phyloP scores from a whole-genome alignment of 2,113 vertebrate species.

The Lutjanus erythropterus region DNA sequence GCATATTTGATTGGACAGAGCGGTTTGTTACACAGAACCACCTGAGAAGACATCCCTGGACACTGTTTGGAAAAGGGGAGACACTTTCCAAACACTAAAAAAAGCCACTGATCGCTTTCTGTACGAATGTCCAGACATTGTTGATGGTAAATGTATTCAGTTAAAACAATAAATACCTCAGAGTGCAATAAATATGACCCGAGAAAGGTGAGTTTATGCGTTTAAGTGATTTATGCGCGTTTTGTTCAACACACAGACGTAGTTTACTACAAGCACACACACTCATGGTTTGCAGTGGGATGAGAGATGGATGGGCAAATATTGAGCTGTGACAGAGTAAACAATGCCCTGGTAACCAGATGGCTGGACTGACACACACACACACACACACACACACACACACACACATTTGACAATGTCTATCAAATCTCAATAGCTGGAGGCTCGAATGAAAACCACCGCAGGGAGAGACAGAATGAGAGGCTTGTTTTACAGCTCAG shows the following conservation, averaged over 20 bases:
- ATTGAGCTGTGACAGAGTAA: constrained; percentile 95
- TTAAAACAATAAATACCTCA: too few relatives aligned
- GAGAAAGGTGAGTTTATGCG: too few relatives aligned
- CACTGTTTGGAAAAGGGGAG: too few relatives aligned
- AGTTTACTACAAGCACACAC: constrained; percentile 36
- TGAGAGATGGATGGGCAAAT: constrained; percentile 94
- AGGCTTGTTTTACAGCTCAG: constrained; percentile 20
- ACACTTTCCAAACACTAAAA: too few relatives aligned
- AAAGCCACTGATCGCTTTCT: too few relatives aligned
- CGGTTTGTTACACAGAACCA: too few relatives aligned
- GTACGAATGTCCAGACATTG: too few relatives aligned
- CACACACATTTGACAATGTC: constrained; percentile 25
- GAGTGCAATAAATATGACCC: too few relatives aligned
- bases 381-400: constrained; percentile 7
- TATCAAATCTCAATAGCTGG: constrained; percentile 47
- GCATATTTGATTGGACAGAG: too few relatives aligned
- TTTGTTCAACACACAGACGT: background rate
- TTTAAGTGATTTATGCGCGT: background rate
- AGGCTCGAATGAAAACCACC: constrained; percentile 33
- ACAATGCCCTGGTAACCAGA: constrained; percentile 91
- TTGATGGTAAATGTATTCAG: too few relatives aligned
- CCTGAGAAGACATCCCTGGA: too few relatives aligned
- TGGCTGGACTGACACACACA: constrained; percentile 78
- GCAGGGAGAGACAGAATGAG: constrained; percentile 25
- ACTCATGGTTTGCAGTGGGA: constrained; percentile 81